Conservation (phyloP, 2,888 invertebrate genomes). For the Apocheima hispidaria region DNA sequence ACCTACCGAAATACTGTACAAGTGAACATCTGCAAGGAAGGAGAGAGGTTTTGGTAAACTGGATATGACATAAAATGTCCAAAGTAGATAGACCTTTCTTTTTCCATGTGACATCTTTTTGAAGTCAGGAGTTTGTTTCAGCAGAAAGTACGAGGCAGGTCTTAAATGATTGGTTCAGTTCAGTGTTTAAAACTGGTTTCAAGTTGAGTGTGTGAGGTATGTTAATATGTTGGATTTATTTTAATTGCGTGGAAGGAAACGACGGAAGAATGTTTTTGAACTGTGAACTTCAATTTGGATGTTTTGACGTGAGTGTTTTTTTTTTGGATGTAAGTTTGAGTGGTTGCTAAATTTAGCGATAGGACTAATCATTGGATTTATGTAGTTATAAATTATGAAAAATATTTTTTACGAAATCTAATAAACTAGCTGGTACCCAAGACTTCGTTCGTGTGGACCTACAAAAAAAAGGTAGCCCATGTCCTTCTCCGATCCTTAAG, state of each 20-base stretch:
- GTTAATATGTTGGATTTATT: slow-evolving; percentile 75
- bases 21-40: background rate
- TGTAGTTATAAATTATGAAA: background rate
- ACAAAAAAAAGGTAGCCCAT: too few relatives aligned
- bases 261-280: slow-evolving; percentile 55
- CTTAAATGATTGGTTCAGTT: slow-evolving; percentile 19
- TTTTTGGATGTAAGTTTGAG: slow-evolving; percentile 34
- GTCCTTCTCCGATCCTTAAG: too few relatives aligned
- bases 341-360: slow-evolving; percentile 38
- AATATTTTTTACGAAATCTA: background rate
- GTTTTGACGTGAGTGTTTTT: slow-evolving; percentile 48
- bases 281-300: slow-evolving; percentile 47
- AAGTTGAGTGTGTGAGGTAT: slow-evolving; percentile 71
- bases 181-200: slow-evolving; percentile 33
- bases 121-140: background rate
- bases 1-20: slow-evolving; percentile 32
- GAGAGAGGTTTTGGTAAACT: slow-evolving; percentile 28
- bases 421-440: too few relatives aligned
- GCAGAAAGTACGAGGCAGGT: background rate
- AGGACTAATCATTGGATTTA: background rate
- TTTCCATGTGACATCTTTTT: background rate
- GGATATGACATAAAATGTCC: slow-evolving; percentile 30
- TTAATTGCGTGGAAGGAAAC: slow-evolving; percentile 65
- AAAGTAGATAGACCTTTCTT: slow-evolving; percentile 9
- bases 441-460: too few relatives aligned